A percentile compares a stretch with the other conserved stretches of the same genome.
These are phyloP conservation scores for Petrolisthes cinctipes DNA, from an alignment of 2,888 invertebrate genomes.

Conservation along the genomic window DNA sequence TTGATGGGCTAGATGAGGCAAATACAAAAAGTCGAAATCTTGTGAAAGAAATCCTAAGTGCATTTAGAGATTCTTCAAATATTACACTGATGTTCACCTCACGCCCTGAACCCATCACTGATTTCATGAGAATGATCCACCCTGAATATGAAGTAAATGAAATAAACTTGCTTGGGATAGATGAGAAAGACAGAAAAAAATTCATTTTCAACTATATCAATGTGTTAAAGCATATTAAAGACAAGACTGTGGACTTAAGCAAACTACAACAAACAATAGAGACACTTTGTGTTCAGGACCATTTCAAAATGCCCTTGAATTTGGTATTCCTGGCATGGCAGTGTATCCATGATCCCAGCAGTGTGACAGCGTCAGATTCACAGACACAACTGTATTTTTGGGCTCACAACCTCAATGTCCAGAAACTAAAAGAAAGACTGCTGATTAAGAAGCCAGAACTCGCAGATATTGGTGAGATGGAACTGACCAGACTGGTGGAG, in stretches of 20 bases:
- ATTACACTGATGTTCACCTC: conserved; percentile 7
- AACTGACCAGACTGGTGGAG: not conserved
- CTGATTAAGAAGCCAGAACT: too few species aligned
- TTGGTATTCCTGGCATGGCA: conserved; percentile 9
- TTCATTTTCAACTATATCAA: not conserved
- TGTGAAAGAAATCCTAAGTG: not conserved
- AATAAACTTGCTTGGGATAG: conserved; percentile 1
- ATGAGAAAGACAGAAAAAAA: not conserved
- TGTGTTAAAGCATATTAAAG: not conserved
- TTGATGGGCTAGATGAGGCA: conserved; percentile 26
- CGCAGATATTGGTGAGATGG: too few species aligned
- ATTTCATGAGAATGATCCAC: not conserved
- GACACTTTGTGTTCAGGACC: not conserved
- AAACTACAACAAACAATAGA: not conserved
- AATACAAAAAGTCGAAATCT: not conserved
- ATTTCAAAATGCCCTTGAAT: conserved; percentile 20
- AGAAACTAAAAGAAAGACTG: conserved; percentile 11
- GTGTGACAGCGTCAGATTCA: not conserved
- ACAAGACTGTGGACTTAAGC: not conserved
- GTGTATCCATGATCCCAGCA: not conserved
- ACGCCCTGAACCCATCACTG: conserved; percentile 6
- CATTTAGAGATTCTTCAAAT: not conserved
- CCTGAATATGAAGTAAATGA: not conserved
- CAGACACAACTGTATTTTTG: conserved; percentile 10
- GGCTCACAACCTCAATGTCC: conserved; percentile 1